phyloP scores from a whole-genome alignment of 2,113 vertebrate species.

The Xiphorhynchus elegans region DNA sequence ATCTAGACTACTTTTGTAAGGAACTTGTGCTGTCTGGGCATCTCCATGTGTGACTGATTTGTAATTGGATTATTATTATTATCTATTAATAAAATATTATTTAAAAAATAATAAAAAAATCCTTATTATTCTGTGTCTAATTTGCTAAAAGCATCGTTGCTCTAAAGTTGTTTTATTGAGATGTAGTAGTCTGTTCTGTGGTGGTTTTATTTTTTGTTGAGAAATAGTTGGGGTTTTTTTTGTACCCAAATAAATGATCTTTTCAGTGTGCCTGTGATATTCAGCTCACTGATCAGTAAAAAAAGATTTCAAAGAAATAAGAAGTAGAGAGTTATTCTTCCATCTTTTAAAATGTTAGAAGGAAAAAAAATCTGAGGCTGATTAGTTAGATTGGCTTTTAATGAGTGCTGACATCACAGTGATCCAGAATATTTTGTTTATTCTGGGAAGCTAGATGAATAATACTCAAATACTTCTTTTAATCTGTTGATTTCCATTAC shows the following conservation, averaged over 20 bases:
- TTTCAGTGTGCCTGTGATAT: neutral
- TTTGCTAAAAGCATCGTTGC: neutral
- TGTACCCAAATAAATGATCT: neutral
- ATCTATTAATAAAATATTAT: neutral
- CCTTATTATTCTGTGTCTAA: neutral
- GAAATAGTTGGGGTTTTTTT: neutral
- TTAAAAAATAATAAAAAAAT: neutral
- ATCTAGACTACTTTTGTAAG: neutral
- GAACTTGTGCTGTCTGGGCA: neutral
- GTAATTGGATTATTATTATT: neutral
- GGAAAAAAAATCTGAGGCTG: neutral
- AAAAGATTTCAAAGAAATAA: neutral
- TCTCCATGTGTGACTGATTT: neutral
- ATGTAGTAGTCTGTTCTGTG: neutral
- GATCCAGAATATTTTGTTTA: neutral
- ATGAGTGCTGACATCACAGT: neutral
- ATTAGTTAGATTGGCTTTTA: neutral
- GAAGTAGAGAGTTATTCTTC: neutral
- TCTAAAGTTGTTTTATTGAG: neutral
- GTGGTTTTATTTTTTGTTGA: neutral
- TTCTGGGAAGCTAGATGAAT: neutral
- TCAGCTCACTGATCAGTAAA: neutral
- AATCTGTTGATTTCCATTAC: neutral
- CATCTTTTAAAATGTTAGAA: neutral
- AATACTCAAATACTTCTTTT: neutral